Percentiles rank a stretch among this genome's conserved stretches.
Conservation (phyloP, 2,797 vertebrate species). For the Lates japonicus region DNA sequence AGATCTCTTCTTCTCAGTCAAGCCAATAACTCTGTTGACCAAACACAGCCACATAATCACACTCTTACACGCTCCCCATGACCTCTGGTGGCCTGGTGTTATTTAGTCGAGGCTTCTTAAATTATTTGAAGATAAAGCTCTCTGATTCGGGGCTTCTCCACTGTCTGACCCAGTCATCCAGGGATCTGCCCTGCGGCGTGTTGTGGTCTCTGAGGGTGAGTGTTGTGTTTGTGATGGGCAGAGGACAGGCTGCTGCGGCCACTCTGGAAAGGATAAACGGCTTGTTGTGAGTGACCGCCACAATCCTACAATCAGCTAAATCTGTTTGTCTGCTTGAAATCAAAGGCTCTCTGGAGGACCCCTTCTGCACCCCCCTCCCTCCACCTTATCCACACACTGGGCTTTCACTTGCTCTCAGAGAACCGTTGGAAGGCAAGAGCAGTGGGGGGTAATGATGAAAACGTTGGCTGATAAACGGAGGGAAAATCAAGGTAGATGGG, state of each 20-base stretch:
- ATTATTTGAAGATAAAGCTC: slow-evolving; percentile 37
- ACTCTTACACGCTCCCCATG: neutral
- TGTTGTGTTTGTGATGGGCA: slow-evolving; percentile 32
- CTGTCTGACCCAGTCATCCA: slow-evolving; percentile 32
- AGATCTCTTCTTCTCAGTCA: slow-evolving; percentile 1
- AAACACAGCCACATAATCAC: slow-evolving; percentile 11
- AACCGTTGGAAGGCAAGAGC: slow-evolving; percentile 26
- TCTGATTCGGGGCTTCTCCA: neutral
- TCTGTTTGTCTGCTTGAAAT: slow-evolving; percentile 63
- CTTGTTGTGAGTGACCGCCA: slow-evolving; percentile 52
- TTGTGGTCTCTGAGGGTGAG: slow-evolving; percentile 13
- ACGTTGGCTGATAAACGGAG: slow-evolving; percentile 35
- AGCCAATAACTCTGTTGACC: slow-evolving; percentile 27
- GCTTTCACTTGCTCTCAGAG: slow-evolving; percentile 18
- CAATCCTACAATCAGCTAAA: slow-evolving; percentile 64
- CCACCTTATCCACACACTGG: neutral
- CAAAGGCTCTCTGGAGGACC: slow-evolving; percentile 56
- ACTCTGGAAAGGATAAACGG: slow-evolving; percentile 39
- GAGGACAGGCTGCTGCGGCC: slow-evolving; percentile 16
- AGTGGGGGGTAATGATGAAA: slow-evolving; percentile 36
- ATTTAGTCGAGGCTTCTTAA: slow-evolving; percentile 27
- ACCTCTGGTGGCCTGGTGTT: slow-evolving; percentile 23
- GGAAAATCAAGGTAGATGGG: slow-evolving; percentile 40
- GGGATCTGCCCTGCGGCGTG: slow-evolving; percentile 13
- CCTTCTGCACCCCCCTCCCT: neutral